Evolutionary conservation across 2,797 vertebrate genomes (phyloP), one percentile per base, ranked within the genome.

Genomic region (Myotis planiceps): DNA sequence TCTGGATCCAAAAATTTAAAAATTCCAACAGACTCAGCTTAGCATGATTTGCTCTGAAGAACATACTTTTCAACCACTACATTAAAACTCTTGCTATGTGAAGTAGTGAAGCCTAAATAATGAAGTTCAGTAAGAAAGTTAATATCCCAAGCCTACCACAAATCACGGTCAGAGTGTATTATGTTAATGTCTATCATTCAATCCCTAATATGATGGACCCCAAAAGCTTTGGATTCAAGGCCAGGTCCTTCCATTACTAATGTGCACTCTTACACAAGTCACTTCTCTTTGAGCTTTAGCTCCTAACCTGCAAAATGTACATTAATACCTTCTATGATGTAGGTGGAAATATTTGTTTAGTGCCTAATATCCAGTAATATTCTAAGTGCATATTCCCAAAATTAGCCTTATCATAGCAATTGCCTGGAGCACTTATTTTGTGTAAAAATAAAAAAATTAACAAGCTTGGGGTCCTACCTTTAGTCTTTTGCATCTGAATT

Each of bases 1-100:
- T 72, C 74, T 90, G 21, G 9, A 47, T 81, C 53, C 37, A 66
- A 16, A 88, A 92, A 47, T 23, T 74, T n/a, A 5, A 58, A 92
- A 90, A 71, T 83, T 72, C 51, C 37, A 68, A 66, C 32, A 86
- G 34, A 72, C 3, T 88, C 42, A 49, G 10, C 45, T 39, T 71
- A 86, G 49, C 51, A 92, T 60, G 14, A 84, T 85, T 86, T 86
- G 10, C 63, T 90, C 37, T 78, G 34, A 88, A 65, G 19, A 74
- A 27, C 9, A 18, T 74, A 75, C 60, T 63, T 55, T 58, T 42
- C 5, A 42, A 45, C 23, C 47, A 80, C 66, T 80, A 51, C n/a
- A 66, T 71, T 81, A 72, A 92, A 96, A 27, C 47, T 60, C 8
- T 45, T 10, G 4, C 27, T 27, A 23, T 58, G 39, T n/a, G 25